phyloP scores from a whole-genome alignment of 1,140 invertebrate species.

The Danaus plexippus region DNA sequence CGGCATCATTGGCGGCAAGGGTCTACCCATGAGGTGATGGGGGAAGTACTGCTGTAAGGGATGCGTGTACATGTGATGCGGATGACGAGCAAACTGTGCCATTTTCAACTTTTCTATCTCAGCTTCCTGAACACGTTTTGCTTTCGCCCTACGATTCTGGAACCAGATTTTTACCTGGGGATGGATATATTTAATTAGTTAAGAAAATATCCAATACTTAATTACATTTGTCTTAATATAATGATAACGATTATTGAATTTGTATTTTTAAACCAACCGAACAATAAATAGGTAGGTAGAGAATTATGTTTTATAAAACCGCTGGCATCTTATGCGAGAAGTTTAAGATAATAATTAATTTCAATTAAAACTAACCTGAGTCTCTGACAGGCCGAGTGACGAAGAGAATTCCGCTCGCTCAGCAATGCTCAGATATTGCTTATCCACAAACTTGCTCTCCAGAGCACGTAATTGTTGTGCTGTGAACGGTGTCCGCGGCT shows the following conservation, averaged over 20 bases:
- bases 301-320: too few species aligned
- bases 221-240: too few species aligned
- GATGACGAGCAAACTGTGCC: slow-evolving; percentile 73
- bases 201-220: too few species aligned
- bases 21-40: slow-evolving; percentile 59
- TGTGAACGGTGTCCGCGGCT: slow-evolving; percentile 97
- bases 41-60: slow-evolving; percentile 67
- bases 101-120: slow-evolving; percentile 92
- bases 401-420: slow-evolving; percentile 97
- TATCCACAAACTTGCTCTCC: slow-evolving; percentile 96
- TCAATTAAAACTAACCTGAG: slow-evolving; percentile 76
- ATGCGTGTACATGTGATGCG: slow-evolving; percentile 65
- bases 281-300: too few species aligned
- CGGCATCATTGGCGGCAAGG: slow-evolving; percentile 57
- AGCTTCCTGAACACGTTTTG: slow-evolving; percentile 94
- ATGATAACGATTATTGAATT: too few species aligned
- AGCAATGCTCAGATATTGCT: slow-evolving; percentile 96
- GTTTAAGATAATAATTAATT: too few species aligned
- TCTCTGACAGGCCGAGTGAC: slow-evolving; percentile 94
- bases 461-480: slow-evolving; percentile 94
- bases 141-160: slow-evolving; percentile 95
- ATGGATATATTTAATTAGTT: slow-evolving; percentile 27
- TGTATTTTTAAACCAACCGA: too few species aligned
- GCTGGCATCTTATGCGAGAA: not conserved
- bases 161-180: slow-evolving; percentile 97